Evolutionary conservation across 2,888 invertebrate genomes (phyloP).

Genomic region (Imbricaverruca yamaguchii): DNA sequence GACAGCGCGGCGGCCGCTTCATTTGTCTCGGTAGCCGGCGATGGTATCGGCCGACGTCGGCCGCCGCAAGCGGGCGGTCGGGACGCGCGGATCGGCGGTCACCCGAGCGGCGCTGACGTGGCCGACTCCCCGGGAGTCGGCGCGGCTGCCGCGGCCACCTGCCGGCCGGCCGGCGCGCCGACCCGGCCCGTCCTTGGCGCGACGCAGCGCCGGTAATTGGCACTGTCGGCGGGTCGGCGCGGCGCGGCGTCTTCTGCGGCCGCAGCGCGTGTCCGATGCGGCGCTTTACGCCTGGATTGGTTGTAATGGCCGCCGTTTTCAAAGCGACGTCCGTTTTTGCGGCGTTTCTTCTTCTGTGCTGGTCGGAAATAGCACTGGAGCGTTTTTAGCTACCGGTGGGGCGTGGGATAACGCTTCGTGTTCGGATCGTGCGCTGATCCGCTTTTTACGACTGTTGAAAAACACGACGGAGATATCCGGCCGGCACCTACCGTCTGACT

Average conservation of each 20-base stretch:
- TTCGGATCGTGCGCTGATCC: no score
- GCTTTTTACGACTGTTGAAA: neutral
- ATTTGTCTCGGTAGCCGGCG: neutral
- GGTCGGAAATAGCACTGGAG: neutral
- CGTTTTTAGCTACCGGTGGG: neutral
- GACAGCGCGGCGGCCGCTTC: neutral
- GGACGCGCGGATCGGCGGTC: no score
- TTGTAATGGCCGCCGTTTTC: neutral
- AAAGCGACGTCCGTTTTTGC: neutral
- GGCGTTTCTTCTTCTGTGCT: no score
- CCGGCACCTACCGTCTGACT: neutral
- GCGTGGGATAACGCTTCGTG: neutral
- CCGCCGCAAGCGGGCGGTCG: no score
- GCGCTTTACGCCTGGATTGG: neutral
- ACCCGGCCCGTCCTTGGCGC: no score
- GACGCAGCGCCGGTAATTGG: neutral
- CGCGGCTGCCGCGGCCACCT: no score
- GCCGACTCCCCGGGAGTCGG: no score
- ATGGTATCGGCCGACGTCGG: no score
- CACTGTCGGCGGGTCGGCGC: neutral
- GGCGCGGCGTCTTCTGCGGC: neutral
- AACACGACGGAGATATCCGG: neutral
- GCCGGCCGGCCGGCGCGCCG: no score
- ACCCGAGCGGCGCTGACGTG: no score
- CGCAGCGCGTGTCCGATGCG: neutral